Base-by-base conservation (phyloP, 2,888 invertebrate genomes). In the Volucella inanis region DNA sequence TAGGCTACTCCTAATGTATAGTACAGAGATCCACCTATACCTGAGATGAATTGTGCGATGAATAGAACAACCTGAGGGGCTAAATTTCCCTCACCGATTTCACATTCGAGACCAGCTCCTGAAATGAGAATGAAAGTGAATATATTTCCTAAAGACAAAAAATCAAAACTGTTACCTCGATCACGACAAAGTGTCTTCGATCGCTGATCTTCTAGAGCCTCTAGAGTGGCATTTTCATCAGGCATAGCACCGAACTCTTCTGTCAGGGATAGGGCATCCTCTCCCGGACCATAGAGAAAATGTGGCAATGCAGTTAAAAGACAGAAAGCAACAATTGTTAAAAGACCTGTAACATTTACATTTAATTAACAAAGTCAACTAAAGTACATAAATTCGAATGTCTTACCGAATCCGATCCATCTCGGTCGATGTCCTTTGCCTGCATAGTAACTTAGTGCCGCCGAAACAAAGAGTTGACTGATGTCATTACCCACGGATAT, bases 401-500 rank as follows among this genome's bases (percentile, higher is more conserved):
- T 39, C 87, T 76, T 88, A 92, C 92, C 92, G 84, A 94, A 92
- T 4, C 95, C 95, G 89, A 96, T 95, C 95, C 95, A 95, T 88
- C 95, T 92, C 1, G 96, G 96, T 82, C 95, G 93, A 91, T 95
- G 95, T 50, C 95, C 94, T 89, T 94, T 93, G 82, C 95, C 95
- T 18, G 94, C 95, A 89, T 95, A 95, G 89, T 95, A 95, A 83
- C 95, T 94, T 80, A 96, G 90, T 22, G 94, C 93, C 14, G 94
- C 93, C 2, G 95, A 95, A 41, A 95, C 94, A 87, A 95, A 92
- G 75, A 95, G 92, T 90, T 95, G 95, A 88, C 95, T 95, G 86
- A 96, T 94, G 90, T 96, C 96, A 90, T 96, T 96, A 41, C 96
- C 96, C 79, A 95, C 94, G 59, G 95, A 94, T 87, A 95, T 95